A percentile compares a stretch with the other conserved stretches of the same genome.
Conservation (phyloP, 2,113 vertebrate genomes). For the Miniopterus natalensis region DNA sequence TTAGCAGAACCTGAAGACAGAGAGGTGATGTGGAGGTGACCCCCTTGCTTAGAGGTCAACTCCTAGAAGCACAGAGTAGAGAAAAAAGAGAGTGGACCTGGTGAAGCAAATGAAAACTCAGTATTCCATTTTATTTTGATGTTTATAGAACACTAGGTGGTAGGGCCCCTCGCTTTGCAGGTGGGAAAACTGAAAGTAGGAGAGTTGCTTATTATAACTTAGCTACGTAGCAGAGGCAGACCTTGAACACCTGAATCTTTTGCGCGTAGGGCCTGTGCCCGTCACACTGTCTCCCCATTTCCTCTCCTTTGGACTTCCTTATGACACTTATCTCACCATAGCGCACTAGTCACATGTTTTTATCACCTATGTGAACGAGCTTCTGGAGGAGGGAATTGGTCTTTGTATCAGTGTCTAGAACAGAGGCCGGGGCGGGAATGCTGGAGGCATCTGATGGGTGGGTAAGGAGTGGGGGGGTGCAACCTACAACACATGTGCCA, state of each 20-base stretch:
- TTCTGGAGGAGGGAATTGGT: background rate
- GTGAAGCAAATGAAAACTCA: background rate
- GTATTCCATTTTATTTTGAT: conserved; percentile 10
- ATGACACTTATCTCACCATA: background rate
- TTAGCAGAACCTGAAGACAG: background rate
- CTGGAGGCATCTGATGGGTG: background rate
- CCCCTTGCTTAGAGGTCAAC: background rate
- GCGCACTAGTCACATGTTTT: conserved; percentile 20
- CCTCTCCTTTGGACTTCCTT: conserved; percentile 43
- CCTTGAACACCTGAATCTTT: background rate
- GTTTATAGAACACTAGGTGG: background rate
- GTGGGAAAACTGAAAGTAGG: background rate
- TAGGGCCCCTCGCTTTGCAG: background rate
- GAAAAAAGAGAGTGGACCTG: background rate
- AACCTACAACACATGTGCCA: background rate
- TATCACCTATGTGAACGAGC: background rate
- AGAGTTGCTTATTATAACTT: background rate
- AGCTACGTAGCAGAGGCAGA: background rate
- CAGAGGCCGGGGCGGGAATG: background rate
- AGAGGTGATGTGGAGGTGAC: background rate
- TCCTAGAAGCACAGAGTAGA: background rate
- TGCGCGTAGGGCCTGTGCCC: background rate
- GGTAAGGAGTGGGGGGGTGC: background rate
- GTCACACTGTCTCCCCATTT: background rate
- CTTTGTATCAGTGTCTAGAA: background rate